phyloP scores from a whole-genome alignment of 2,888 invertebrate genomes.

The Drosophila macrospina region DNA sequence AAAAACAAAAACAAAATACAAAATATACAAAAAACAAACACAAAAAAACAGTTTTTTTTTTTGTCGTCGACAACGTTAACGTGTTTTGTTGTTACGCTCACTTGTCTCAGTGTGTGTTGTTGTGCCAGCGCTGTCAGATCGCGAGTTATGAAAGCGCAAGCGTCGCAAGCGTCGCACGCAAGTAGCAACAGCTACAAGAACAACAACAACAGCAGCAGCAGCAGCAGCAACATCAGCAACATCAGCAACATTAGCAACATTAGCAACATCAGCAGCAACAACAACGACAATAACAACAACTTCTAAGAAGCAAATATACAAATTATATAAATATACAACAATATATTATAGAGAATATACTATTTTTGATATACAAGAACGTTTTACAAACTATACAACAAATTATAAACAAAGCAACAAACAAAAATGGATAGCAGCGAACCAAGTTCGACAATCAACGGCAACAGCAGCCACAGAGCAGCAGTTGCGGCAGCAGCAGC shows the following conservation, averaged over 20 bases:
- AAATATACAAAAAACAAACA: constrained; percentile 1
- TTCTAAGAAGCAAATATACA: constrained; percentile 19
- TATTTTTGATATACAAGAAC: constrained; percentile 58
- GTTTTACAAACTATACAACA: constrained; percentile 31
- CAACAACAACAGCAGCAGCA: constrained; percentile 23
- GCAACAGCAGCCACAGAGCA: constrained; percentile 23
- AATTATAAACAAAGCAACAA: constrained; percentile 6
- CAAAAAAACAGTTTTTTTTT: constrained; percentile 18
- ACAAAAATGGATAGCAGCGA: constrained; percentile 62
- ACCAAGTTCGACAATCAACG: constrained; percentile 45
- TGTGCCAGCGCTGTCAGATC: constrained; percentile 74
- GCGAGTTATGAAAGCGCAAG: constrained; percentile 78
- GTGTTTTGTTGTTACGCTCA: constrained; percentile 51
- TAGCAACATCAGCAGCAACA: constrained; percentile 20
- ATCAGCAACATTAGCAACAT: constrained; percentile 20
- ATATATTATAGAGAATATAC: constrained; percentile 3
- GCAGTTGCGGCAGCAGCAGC: constrained; percentile 79
- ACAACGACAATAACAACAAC: constrained; percentile 26
- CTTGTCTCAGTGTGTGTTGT: constrained; percentile 30
- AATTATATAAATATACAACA: constrained; percentile 13
- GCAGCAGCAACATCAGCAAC: neutral
- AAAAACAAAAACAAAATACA: constrained; percentile 12
- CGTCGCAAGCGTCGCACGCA: constrained; percentile 75
- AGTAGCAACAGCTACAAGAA: constrained; percentile 34
- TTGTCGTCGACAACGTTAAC: constrained; percentile 49